Conservation (phyloP, 1,140 invertebrate species). For the Spodoptera frugiperda region DNA sequence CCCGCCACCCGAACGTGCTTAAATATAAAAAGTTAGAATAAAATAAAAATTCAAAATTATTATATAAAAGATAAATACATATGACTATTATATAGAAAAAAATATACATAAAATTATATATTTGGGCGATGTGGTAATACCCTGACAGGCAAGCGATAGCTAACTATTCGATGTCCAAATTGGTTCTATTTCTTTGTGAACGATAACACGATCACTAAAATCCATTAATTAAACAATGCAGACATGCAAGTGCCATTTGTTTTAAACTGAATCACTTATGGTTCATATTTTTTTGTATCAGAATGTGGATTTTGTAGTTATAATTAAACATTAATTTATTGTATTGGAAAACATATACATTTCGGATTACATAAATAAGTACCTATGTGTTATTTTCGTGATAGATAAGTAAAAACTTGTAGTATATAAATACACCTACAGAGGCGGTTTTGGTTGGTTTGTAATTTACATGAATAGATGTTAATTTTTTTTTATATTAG, state of each 20-base stretch:
- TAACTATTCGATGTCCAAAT: constrained; percentile 83
- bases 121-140: constrained; percentile 84
- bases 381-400: constrained; percentile 79
- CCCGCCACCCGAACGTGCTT: constrained; percentile 72
- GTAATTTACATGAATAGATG: constrained; percentile 63
- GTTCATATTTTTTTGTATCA: constrained; percentile 73
- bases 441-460: constrained; percentile 72
- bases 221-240: constrained; percentile 74
- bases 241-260: constrained; percentile 81
- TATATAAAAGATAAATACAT: constrained; percentile 84
- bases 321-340: constrained; percentile 82
- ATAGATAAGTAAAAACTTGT: constrained; percentile 80
- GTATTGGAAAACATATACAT: constrained; percentile 76
- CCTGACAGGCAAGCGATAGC: constrained; percentile 84
- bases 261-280: constrained; percentile 69
- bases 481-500: constrained; percentile 66
- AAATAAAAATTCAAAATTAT: constrained; percentile 84
- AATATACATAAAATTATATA: constrained; percentile 85
- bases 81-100: constrained; percentile 84
- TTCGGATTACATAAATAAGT: constrained; percentile 78
- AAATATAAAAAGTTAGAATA: constrained; percentile 82
- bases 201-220: constrained; percentile 58
- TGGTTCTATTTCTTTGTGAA: constrained; percentile 74
- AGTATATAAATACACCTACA: constrained; percentile 71
- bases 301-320: constrained; percentile 80